Evolutionary conservation across 2,888 invertebrate genomes (phyloP).

Genomic region (Pseudeuparius sepicola): DNA sequence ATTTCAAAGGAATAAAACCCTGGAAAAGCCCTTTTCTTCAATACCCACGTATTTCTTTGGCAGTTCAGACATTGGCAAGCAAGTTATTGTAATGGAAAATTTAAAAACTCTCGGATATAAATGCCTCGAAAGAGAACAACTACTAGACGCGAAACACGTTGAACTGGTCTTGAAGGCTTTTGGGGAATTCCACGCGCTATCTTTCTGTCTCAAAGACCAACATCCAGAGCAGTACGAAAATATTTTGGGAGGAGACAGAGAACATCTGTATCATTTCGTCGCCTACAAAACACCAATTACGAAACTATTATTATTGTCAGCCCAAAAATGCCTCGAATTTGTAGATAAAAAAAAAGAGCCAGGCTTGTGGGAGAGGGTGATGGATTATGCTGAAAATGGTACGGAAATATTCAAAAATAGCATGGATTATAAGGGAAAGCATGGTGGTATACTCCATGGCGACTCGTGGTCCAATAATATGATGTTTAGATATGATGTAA

Average conservation of each 20-base stretch:
- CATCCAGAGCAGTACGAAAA: neutral
- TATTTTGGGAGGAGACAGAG: neutral
- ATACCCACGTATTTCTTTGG: too few relatives aligned
- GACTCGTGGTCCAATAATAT: conserved; percentile 1
- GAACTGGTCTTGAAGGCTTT: neutral
- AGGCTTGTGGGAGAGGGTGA: too few relatives aligned
- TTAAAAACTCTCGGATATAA: neutral
- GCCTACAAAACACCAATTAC: neutral
- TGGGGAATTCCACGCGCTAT: conserved; percentile 1
- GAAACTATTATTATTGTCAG: too few relatives aligned
- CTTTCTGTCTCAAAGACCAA: neutral
- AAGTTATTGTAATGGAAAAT: conserved; percentile 2
- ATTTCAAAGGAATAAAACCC: too few relatives aligned
- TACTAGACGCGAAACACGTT: neutral
- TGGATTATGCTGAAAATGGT: neutral
- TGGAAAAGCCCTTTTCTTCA: too few relatives aligned
- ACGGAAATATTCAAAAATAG: neutral
- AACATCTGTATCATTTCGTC: too few relatives aligned
- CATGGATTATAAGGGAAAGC: neutral
- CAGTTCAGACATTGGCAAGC: too few relatives aligned
- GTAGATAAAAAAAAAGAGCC: neutral
- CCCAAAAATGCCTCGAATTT: neutral
- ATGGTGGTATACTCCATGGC: neutral
- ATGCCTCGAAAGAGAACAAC: neutral
- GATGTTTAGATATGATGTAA: conserved; percentile 1